phyloP scores from a whole-genome alignment of 2,888 invertebrate species.

The Epistrophe grossulariae region DNA sequence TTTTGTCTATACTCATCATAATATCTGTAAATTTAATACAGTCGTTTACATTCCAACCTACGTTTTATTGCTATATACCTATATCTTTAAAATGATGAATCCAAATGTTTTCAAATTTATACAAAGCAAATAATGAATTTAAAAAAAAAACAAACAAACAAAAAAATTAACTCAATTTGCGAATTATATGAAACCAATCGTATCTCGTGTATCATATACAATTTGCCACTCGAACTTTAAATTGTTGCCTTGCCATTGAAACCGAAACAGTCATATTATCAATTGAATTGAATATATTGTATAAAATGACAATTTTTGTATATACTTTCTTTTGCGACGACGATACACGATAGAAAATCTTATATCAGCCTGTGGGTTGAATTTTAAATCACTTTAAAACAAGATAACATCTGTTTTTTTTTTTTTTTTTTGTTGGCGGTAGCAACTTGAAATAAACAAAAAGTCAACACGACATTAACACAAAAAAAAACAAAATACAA shows the following conservation, averaged over 20 bases:
- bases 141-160: too few species aligned
- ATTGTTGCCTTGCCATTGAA: background rate
- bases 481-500: background rate
- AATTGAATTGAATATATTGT: background rate
- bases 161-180: background rate
- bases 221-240: background rate
- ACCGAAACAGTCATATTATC: background rate
- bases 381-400: background rate
- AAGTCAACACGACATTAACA: background rate
- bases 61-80: background rate
- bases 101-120: background rate
- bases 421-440: background rate
- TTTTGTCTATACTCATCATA: background rate
- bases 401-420: background rate
- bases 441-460: background rate
- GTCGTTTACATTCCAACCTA: background rate
- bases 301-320: background rate
- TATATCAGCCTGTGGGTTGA: background rate
- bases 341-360: background rate
- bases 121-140: background rate
- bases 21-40: background rate
- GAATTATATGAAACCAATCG: background rate
- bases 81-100: background rate
- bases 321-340: background rate
- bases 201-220: background rate